Evolutionary conservation across 2,797 vertebrate genomes (phyloP).

Genomic region (Halcyon smyrnensis): DNA sequence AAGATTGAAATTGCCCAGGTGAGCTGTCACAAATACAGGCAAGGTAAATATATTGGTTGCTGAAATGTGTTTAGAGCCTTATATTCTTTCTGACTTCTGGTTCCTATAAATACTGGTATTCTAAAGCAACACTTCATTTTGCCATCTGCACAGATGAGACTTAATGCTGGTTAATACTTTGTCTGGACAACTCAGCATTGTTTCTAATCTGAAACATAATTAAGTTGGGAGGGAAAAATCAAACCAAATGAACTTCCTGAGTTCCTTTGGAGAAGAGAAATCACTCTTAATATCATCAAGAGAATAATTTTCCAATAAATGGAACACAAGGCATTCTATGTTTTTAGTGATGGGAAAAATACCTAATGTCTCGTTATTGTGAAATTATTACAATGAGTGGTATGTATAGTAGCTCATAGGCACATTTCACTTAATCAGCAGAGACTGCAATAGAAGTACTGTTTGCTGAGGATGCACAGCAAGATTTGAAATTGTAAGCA

Average conservation of each 20-base stretch:
- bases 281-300: background rate
- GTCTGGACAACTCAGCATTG: background rate
- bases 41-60: background rate
- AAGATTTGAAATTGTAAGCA: conserved; percentile 78
- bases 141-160: background rate
- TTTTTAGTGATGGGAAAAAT: background rate
- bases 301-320: background rate
- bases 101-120: background rate
- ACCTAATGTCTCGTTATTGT: background rate
- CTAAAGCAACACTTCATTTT: background rate
- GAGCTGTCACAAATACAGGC: background rate
- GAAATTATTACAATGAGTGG: conserved; percentile 7
- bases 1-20: conserved; percentile 65
- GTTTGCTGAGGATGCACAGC: conserved; percentile 77
- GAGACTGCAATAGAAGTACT: conserved; percentile 64
- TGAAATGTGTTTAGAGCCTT: background rate
- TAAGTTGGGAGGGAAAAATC: background rate
- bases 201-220: background rate
- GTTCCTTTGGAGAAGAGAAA: background rate
- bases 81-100: background rate
- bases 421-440: conserved; percentile 75
- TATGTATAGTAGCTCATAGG: conserved; percentile 54
- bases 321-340: background rate
- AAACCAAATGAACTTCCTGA: background rate
- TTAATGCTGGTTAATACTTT: conserved; percentile 26